phyloP scores from a whole-genome alignment of 2,113 vertebrate genomes.

The Xyrauchen texanus region DNA sequence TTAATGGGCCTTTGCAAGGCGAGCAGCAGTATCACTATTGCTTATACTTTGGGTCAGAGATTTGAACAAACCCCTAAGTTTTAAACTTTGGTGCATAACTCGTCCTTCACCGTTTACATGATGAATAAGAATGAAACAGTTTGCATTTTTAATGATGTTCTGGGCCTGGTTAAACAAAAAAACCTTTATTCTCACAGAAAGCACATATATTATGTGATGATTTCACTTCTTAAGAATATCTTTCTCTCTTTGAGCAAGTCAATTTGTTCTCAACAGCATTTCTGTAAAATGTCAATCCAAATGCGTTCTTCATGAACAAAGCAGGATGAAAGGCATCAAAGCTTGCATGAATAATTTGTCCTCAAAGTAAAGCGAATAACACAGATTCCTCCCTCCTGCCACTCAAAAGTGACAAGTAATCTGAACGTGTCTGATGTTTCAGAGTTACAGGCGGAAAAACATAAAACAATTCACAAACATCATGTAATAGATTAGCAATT shows the following conservation, averaged over 20 bases:
- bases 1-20: constrained; percentile 2
- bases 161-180: no score
- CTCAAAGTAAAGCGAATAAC: constrained; percentile 57
- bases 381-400: constrained; percentile 57
- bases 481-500: background rate
- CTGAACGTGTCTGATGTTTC: no score
- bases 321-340: constrained; percentile 62
- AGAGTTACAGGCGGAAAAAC: constrained; percentile 19
- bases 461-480: constrained; percentile 14
- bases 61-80: no score
- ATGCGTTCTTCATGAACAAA: constrained; percentile 67
- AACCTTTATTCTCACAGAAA: background rate
- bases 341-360: constrained; percentile 62
- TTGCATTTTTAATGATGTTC: background rate
- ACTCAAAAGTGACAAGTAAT: constrained; percentile 33
- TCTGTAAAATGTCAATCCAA: constrained; percentile 66
- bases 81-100: no score
- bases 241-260: constrained; percentile 58
- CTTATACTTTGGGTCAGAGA: no score
- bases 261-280: constrained; percentile 58
- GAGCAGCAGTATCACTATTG: background rate
- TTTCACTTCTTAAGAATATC: constrained; percentile 50
- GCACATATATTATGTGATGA: background rate
- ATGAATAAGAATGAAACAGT: background rate
- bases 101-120: no score